Percentiles rank a stretch among this genome's conserved stretches.
Evolutionary conservation across 2,113 vertebrate species (phyloP).

Genomic region (Pholis gunnellus): DNA sequence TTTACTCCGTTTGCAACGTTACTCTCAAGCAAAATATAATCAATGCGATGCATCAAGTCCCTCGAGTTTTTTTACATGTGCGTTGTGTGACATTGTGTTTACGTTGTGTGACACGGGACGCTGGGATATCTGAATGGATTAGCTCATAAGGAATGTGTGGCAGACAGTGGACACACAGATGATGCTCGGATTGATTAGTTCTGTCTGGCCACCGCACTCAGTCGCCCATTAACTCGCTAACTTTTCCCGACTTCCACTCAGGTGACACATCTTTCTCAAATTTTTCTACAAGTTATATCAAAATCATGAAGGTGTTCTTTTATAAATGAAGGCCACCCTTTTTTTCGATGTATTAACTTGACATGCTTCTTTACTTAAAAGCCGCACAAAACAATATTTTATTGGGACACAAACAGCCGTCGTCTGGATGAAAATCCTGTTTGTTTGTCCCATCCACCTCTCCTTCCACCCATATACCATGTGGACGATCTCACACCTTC

Average conservation of each 20-base stretch:
- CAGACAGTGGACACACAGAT: constrained; percentile 45
- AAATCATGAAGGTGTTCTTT: background rate
- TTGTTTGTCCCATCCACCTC: no score
- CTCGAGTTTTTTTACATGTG: background rate
- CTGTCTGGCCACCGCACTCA: constrained; percentile 58
- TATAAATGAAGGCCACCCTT: background rate
- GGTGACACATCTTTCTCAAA: background rate
- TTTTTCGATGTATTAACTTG: background rate
- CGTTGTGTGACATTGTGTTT: background rate
- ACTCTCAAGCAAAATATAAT: constrained; percentile 29
- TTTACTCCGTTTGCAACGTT: background rate
- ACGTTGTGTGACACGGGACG: constrained; percentile 13
- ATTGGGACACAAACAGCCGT: no score
- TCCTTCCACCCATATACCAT: background rate
- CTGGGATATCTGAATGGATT: constrained; percentile 58
- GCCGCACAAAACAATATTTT: background rate
- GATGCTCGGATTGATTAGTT: constrained; percentile 72
- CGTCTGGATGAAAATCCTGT: no score
- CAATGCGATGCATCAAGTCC: constrained; percentile 5
- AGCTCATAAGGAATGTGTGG: constrained; percentile 70
- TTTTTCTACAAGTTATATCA: background rate
- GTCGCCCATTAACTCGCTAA: constrained; percentile 57
- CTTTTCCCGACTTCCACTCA: constrained; percentile 10
- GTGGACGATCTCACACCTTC: background rate
- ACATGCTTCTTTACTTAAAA: background rate